Evolutionary conservation across 2,797 vertebrate species (phyloP).

Genomic region (Mormyrops boulengeri): DNA sequence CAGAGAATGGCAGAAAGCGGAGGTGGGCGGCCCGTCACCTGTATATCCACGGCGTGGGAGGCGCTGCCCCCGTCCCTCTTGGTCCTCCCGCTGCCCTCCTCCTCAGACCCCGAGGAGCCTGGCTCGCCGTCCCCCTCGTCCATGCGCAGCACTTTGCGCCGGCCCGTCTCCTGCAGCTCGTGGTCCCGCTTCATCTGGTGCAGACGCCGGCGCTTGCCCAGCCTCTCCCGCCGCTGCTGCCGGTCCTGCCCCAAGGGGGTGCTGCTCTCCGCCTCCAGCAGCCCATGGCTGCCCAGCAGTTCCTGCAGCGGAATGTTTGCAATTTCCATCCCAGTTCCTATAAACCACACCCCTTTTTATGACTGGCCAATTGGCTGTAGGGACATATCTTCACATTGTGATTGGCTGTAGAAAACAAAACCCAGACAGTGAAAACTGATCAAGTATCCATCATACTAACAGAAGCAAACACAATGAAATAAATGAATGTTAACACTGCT

Average conservation of each 20-base stretch:
- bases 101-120: constrained; percentile 59
- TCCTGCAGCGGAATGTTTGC: constrained; percentile 52
- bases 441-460: not conserved
- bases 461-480: not conserved
- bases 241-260: constrained; percentile 41
- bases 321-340: not conserved
- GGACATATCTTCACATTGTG: not conserved
- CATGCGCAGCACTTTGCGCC: constrained; percentile 73
- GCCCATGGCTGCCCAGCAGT: constrained; percentile 67
- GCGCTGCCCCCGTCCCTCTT: constrained; percentile 34
- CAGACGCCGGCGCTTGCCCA: constrained; percentile 66
- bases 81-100: constrained; percentile 40
- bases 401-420: not conserved
- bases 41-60: constrained; percentile 68
- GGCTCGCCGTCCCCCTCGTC: constrained; percentile 60
- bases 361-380: not conserved
- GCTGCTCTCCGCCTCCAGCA: constrained; percentile 50
- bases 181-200: constrained; percentile 74
- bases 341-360: not conserved
- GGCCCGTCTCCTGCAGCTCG: constrained; percentile 54
- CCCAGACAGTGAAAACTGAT: not conserved
- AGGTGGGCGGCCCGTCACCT: constrained; percentile 54
- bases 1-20: not conserved
- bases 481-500: not conserved
- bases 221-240: constrained; percentile 57